Evolutionary conservation across 2,113 vertebrate genomes (phyloP), one percentile per base, ranked within the genome.

Genomic region (Indicator maculatus): DNA sequence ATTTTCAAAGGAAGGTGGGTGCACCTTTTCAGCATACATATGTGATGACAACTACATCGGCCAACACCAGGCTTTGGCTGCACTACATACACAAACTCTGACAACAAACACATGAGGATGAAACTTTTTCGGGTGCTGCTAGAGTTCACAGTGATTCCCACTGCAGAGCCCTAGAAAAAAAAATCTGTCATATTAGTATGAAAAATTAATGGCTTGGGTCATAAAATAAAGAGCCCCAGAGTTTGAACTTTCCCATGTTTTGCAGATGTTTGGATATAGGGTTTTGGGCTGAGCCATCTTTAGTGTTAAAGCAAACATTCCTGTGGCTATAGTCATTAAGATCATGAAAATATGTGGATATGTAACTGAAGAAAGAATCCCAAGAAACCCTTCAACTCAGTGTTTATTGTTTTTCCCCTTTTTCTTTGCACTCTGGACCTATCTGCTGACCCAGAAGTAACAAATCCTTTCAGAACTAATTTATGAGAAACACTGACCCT

Each of bases 371-470:
- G 88, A 96, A 93, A 96, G 85, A 93, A 89, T 94, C 96, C 84
- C 93, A 92, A 93, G 96, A 92, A 97, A 91, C 47, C 66, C 53
- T 90, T 76, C 87, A 80, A 64, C 92, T 86, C 88, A 64, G 73
- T 94, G 93, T 96, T 97, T 97, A 96, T 95, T 96, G 96, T 96
- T 97, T 95, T 94, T 95, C 84, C 90, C 93, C 79, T 85, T 96
- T 96, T 95, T 88, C 95, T 96, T 96, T 96, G 96, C 96, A 96
- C 97, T 96, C 84, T 92, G 93, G 95, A 96, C 86, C 78, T 95
- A 96, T 97, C 95, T 96, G 91, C 90, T 97, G 97, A 97, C 96
- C 96, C 96, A 96, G 93, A 97, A 97, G 96, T 97, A 97, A 97
- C 96, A 96, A 93, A 93, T 89, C 93, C 90, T 96, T 96, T 92